Base-by-base conservation (phyloP, 1,140 invertebrate species). In the Drosophila ohnishii region DNA sequence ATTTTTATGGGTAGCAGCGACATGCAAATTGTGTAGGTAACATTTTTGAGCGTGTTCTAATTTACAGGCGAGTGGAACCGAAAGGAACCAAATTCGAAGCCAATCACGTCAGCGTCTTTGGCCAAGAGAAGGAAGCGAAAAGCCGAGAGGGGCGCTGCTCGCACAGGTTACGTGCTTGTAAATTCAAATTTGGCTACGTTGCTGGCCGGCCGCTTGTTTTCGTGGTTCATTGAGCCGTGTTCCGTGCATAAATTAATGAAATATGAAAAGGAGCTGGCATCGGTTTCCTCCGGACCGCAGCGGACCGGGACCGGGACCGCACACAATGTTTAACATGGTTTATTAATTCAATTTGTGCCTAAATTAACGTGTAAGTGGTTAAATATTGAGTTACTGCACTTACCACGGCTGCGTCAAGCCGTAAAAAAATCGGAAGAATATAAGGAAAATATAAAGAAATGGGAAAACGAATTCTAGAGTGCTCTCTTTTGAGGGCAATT, bases 271-370 rank as follows among this genome's bases (percentile, higher is more conserved):
- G 69, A 87, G 84, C 62, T 83, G 59, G 63, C 55, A 25, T 59
- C 62, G 45, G 34, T 63, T 71, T 74, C 56, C 71, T 64, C 37
- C 32, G 79, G 88, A 90, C 88, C 88, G 72, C 83, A 90, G 83
- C 88, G 84, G 85, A 90, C 89, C 88, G 83, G 84, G 85, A 90
- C 89, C 83, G 83, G 76, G 88, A 90, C 88, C 88, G 84, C 89
- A 90, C 89, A 90, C 89, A 90, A 78, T 86, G 89, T 84, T 53
- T 56, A 90, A 90, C 89, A 90, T 90, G 82, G 89, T 90, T 90
- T 90, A 90, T 90, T 90, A 90, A 90, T 90, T 90, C 89, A 90
- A 90, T 90, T 90, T 90, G 90, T 91, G 84, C 87, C 83, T 90
- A 90, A 90, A 90, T 90, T 90, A 90, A 90, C 89, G 87, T 90